Evolutionary conservation across 2,888 invertebrate genomes (phyloP), one percentile per base, ranked within the genome.

Genomic region (Andrena hattorfiana): DNA sequence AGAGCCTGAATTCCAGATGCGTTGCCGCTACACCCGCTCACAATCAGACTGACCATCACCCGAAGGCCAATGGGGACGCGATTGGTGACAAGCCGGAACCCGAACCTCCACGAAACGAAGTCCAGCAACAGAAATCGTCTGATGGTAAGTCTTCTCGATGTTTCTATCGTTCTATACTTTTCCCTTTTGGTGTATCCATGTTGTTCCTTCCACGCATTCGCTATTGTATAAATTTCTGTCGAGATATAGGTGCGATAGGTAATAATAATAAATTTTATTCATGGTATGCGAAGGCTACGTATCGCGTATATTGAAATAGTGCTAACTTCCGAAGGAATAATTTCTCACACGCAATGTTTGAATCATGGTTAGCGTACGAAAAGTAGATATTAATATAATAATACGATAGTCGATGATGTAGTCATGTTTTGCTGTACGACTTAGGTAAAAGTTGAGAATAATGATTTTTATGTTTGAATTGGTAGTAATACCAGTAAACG

Each of bases 11-110:
- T 59, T 87, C 89, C 1, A 86, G 91, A 59, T 89, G 91, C 32
- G 82, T 87, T 26, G 88, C 87, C 13, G 90, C 92, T 16, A 87
- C 91, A n/a, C 89, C 92, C n/a, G 76, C 85, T 64, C 86, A 86
- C 28, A 87, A 81, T 82, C 90, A 87, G 60, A 77, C 83, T 62
- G 90, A 88, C 70, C 82, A 86, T 76, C 83, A 88, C 62, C 81
- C 90, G 35, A 92, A 91, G 79, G 77, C 92, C 4, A 93, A 93
- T 75, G 93, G 93, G 54, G 93, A 93, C 28, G 85, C 87, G 0
- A 85, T 85, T 30, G 85, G 77, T 3, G 93, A 93, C 13, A 93
- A 91, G 60, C 70, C 84, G 1, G 92, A 92, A 23, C 20, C 89
- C n/a, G 91, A 92, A 63, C 54, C 82, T 7, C 76, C 82, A n/a